phyloP scores from a whole-genome alignment of 2,113 vertebrate species.

The Dissostichus mawsoni region DNA sequence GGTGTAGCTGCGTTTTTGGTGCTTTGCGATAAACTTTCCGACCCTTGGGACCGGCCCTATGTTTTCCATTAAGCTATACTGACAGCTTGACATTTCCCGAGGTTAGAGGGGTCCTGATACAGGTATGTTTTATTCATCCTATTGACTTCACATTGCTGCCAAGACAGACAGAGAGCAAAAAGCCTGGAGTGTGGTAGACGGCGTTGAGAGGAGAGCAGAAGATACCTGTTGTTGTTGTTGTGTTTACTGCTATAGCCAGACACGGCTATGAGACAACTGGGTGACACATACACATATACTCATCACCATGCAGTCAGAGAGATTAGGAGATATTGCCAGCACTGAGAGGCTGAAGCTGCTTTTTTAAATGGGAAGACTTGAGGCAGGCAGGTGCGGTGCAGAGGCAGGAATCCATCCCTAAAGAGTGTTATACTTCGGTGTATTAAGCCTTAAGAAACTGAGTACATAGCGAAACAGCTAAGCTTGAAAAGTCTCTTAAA shows the following conservation, averaged over 20 bases:
- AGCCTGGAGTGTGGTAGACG: slow-evolving; percentile 57
- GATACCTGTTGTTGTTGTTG: slow-evolving; percentile 66
- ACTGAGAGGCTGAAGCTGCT: slow-evolving; percentile 47
- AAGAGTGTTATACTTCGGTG: slow-evolving; percentile 22
- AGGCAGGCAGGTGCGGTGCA: slow-evolving; percentile 18
- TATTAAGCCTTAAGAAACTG: slow-evolving; percentile 10
- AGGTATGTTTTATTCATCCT: slow-evolving; percentile 84
- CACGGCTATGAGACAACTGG: slow-evolving; percentile 56
- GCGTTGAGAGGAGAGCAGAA: slow-evolving; percentile 57
- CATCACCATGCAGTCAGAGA: slow-evolving; percentile 58
- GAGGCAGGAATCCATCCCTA: slow-evolving; percentile 29
- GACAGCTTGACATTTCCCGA: slow-evolving; percentile 82
- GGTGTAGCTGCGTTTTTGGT: slow-evolving; percentile 26
- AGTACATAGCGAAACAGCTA: background rate
- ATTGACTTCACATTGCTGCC: slow-evolving; percentile 73
- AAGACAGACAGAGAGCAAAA: slow-evolving; percentile 61
- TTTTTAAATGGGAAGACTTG: slow-evolving; percentile 31
- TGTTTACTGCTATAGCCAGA: slow-evolving; percentile 64
- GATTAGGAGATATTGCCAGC: slow-evolving; percentile 49
- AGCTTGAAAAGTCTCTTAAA: slow-evolving; percentile 10
- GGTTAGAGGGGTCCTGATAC: slow-evolving; percentile 77
- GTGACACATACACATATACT: slow-evolving; percentile 71
- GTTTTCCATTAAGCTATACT: slow-evolving; percentile 78
- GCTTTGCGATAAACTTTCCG: slow-evolving; percentile 59
- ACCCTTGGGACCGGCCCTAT: slow-evolving; percentile 64